Base-by-base conservation (phyloP, 2,888 invertebrate species). In the Masnerella sp. region DNA sequence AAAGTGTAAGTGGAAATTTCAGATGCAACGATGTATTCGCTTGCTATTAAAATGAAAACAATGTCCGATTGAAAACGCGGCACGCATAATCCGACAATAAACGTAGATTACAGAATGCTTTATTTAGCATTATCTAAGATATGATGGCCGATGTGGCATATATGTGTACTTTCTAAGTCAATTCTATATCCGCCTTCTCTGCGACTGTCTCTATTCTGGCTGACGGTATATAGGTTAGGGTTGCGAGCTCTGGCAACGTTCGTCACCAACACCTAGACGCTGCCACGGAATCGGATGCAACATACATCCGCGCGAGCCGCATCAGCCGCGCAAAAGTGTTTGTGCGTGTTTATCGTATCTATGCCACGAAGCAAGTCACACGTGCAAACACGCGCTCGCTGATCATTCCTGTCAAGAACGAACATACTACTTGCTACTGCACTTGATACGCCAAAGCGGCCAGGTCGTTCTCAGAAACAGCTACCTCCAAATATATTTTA, bases 171-270 rank as follows among this genome's bases (percentile, higher is more conserved):
- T 73, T 73, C 67, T 67, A 73, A 67, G 67, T 73, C 42, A 56
- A 54, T 56, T 34, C 67, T 62, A 58, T 74, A 76, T 69, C 76
- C 75, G 77, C 76, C 68, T 71, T 70, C 45, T 54, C 64, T 74
- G 32, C 59, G 54, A 42, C 52, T 49, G 49, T 81, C 81, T 82
- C 79, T 81, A 83, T 85, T 85, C 83, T 83, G 80, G 82, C 80
- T 73, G 51, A 72, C 77, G 73, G 73, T 82, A 85, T 84, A 85
- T 85, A 78, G 85, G 86, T 86, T 85, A 84, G 83, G 85, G 68
- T 74, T 74, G 85, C 84, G 84, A 86, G 80, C 80, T 83, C 79
- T 82, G 84, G 81, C 83, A 84, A 78, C 67, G 78, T 76, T 73
- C 71, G 73, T 72, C 79, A 81, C 80, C 80, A 80, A 45, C 36